These are phyloP conservation scores for Cephus pulcher DNA, from an alignment of 2,888 invertebrate species.

Conservation along the genomic window DNA sequence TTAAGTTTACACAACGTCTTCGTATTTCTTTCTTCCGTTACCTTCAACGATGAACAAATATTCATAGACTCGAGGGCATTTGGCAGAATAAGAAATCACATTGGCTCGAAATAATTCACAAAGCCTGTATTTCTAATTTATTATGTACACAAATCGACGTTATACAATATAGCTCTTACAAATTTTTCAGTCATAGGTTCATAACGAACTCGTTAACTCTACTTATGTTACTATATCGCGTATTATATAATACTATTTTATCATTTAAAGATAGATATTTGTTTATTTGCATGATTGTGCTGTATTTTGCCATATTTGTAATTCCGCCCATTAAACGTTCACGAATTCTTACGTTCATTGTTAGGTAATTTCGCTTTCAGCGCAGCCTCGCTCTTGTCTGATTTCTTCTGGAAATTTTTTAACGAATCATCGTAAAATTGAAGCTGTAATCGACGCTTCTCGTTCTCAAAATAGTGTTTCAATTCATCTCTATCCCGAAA, in stretches of 20 bases:
- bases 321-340: not conserved
- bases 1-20: not conserved
- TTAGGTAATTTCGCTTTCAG: not conserved
- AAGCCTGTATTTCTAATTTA: not conserved
- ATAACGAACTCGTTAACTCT: not conserved
- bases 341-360: not conserved
- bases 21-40: not conserved
- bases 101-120: not conserved
- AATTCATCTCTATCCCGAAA: conserved; percentile 44
- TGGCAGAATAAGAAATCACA: not conserved
- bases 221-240: not conserved
- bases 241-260: not conserved
- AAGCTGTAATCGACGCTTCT: conserved; percentile 41
- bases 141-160: not conserved
- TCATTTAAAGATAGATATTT: not conserved
- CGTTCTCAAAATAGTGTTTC: conserved; percentile 44
- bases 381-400: conserved; percentile 26
- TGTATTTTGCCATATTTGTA: not conserved
- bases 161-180: not conserved
- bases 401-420: conserved; percentile 44
- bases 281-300: not conserved
- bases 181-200: not conserved
- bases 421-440: conserved; percentile 43
- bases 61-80: not conserved
- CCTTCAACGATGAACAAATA: not conserved